A percentile compares a stretch with the other conserved stretches of the same genome.
Conservation (phyloP, 2,797 vertebrate species). For the Petrocephalus schoutedeni region DNA sequence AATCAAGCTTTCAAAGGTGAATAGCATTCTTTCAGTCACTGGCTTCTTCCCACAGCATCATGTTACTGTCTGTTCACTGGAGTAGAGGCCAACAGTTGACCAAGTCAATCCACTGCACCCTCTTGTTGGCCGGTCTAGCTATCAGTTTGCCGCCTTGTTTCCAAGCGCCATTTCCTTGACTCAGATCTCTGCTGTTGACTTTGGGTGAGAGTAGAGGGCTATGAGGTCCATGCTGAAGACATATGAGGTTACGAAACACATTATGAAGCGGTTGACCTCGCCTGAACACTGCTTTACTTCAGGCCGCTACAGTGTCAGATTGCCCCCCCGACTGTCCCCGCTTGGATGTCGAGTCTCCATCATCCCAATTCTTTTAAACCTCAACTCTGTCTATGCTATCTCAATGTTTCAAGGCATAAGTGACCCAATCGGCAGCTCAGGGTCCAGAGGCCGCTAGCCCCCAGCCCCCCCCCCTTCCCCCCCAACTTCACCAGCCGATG, state of each 20-base stretch:
- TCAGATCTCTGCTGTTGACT: not conserved
- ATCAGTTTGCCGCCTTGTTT: not conserved
- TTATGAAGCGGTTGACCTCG: not conserved
- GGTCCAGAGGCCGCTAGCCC: not conserved
- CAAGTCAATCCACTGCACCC: not conserved
- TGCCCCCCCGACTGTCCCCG: not conserved
- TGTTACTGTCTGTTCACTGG: slow-evolving; percentile 4
- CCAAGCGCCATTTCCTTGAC: not conserved
- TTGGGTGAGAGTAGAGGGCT: not conserved
- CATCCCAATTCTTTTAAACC: not conserved
- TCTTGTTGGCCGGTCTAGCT: not conserved
- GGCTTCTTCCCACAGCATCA: not conserved
- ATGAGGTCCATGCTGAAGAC: not conserved
- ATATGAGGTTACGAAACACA: not conserved
- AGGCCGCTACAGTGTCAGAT: not conserved
- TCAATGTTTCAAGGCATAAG: not conserved
- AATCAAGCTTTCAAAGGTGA: not conserved
- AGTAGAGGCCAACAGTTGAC: not conserved
- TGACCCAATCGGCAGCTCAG: not conserved
- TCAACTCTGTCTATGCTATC: not conserved
- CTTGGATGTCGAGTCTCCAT: not conserved
- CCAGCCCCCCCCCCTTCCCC: not conserved
- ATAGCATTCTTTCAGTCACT: not conserved
- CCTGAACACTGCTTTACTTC: not conserved
- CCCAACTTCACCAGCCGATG: not conserved